These are phyloP conservation scores for Mythimna pallens DNA, from an alignment of 2,888 invertebrate genomes.

Conservation along the genomic window DNA sequence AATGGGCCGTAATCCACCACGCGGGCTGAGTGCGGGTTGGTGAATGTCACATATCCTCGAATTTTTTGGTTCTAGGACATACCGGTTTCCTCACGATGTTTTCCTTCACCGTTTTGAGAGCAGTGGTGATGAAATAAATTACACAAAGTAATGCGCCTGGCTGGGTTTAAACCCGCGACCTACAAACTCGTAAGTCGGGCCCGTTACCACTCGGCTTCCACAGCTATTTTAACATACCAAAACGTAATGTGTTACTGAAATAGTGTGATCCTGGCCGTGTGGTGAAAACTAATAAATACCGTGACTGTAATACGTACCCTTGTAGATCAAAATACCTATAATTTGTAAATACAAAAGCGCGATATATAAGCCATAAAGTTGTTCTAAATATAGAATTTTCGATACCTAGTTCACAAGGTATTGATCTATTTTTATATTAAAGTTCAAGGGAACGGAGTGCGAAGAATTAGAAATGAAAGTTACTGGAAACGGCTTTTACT, in stretches of 20 bases:
- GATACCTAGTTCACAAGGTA: slow-evolving; percentile 32
- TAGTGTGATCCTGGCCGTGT: background rate
- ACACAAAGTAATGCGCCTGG: too few relatives aligned
- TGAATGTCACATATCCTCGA: too few relatives aligned
- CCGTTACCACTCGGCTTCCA: too few relatives aligned
- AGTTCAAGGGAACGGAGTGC: slow-evolving; percentile 8
- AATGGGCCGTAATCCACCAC: too few relatives aligned
- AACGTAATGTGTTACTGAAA: background rate
- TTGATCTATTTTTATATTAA: slow-evolving; percentile 49
- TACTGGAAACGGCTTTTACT: slow-evolving; percentile 19
- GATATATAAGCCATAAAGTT: slow-evolving; percentile 12
- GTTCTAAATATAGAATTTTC: slow-evolving; percentile 52
- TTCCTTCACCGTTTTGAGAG: too few relatives aligned
- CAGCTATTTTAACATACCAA: background rate
- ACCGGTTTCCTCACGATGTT: too few relatives aligned
- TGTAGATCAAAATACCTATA: slow-evolving; percentile 18
- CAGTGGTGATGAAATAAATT: too few relatives aligned
- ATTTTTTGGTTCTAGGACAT: too few relatives aligned
- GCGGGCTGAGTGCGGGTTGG: too few relatives aligned
- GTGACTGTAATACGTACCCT: slow-evolving; percentile 4
- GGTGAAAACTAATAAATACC: background rate
- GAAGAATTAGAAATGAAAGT: slow-evolving; percentile 4
- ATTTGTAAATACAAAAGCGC: background rate
- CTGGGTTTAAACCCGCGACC: too few relatives aligned
- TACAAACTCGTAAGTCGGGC: too few relatives aligned